Evolutionary conservation across 2,888 invertebrate species (phyloP).

Genomic region (Oxytorus armatus): DNA sequence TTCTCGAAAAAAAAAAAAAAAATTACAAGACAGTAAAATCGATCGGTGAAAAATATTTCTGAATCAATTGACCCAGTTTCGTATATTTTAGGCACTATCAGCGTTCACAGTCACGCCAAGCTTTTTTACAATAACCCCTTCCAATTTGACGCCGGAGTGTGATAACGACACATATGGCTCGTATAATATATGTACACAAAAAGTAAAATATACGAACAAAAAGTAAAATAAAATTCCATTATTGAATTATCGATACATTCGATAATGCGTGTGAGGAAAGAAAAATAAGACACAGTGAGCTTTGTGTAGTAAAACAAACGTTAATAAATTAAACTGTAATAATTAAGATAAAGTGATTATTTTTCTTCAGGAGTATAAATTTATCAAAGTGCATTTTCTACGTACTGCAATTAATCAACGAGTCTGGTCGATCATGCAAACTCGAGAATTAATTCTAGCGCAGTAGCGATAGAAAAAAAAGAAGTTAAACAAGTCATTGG

Average conservation of each 20-base stretch:
- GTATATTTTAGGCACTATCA: conserved; percentile 22
- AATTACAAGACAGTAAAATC: conserved; percentile 31
- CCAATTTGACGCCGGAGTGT: conserved; percentile 4
- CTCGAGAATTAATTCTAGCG: conserved; percentile 14
- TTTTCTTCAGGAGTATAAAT: conserved; percentile 4
- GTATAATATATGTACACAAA: neutral
- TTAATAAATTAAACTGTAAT: neutral
- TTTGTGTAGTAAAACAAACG: neutral
- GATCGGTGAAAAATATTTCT: conserved; percentile 38
- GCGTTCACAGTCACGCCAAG: conserved; percentile 5
- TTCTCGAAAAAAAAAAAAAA: neutral
- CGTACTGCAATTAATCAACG: conserved; percentile 4
- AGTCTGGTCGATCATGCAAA: conserved; percentile 2
- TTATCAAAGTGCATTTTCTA: conserved; percentile 5
- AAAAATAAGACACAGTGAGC: no score
- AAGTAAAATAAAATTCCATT: neutral
- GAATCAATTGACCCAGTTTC: conserved; percentile 53
- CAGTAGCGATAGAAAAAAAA: conserved; percentile 14
- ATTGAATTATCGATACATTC: neutral
- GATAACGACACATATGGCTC: conserved; percentile 6
- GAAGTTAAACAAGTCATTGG: conserved; percentile 34
- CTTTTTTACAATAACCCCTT: neutral
- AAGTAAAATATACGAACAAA: neutral
- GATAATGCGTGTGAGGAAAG: neutral
- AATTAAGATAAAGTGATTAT: neutral